These are phyloP conservation scores for Spea hammondii DNA, from an alignment of 2,797 vertebrate species.

Conservation along the genomic window DNA sequence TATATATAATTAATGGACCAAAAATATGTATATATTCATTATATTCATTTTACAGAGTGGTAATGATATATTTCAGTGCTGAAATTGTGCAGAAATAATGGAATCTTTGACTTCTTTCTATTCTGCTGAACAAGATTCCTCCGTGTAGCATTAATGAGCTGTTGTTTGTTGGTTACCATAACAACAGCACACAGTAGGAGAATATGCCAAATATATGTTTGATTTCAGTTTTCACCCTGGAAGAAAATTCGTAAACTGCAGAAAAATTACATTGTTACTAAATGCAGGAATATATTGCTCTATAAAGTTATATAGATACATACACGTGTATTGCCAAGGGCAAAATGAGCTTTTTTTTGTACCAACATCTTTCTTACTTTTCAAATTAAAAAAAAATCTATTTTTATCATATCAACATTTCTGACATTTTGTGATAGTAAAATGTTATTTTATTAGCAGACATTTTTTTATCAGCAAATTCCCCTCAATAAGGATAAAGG, in stretches of 20 bases:
- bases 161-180: constrained; percentile 25
- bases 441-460: too few species aligned
- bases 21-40: neutral
- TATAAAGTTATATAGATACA: too few species aligned
- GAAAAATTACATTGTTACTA: neutral
- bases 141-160: constrained; percentile 4
- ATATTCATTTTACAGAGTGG: too few species aligned
- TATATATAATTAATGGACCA: neutral
- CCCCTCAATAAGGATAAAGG: too few species aligned
- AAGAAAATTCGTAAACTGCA: neutral
- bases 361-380: too few species aligned
- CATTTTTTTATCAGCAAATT: too few species aligned
- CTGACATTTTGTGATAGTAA: too few species aligned
- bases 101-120: neutral
- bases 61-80: neutral
- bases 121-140: neutral
- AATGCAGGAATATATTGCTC: neutral
- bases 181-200: neutral
- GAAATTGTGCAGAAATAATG: neutral
- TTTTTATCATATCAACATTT: too few species aligned
- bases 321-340: too few species aligned
- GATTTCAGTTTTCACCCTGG: neutral
- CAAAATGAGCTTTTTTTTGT: too few species aligned
- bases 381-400: too few species aligned
- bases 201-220: neutral